A percentile compares a stretch with the other conserved stretches of the same genome.
These are phyloP conservation scores for Numenius phaeopus DNA, from an alignment of 2,797 vertebrate species.

Conservation along the genomic window DNA sequence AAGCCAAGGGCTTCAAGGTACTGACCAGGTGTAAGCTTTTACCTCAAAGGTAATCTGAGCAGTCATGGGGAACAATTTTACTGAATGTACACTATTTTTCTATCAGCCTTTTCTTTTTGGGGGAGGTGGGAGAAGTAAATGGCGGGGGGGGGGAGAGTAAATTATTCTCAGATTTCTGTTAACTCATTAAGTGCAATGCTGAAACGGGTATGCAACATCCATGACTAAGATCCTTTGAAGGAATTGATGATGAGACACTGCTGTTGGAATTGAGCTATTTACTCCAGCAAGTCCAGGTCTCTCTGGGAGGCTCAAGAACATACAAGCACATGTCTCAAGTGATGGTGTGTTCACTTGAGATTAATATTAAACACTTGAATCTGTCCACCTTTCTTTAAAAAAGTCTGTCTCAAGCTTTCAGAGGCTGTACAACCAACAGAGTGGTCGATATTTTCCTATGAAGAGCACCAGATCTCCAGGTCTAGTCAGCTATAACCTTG, in stretches of 20 bases:
- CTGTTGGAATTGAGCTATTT: background rate
- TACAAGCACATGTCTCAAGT: background rate
- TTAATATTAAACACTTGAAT: background rate
- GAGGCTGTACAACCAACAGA: background rate
- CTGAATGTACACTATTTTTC: background rate
- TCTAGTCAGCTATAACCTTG: background rate
- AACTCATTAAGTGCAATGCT: background rate
- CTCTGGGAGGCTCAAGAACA: background rate
- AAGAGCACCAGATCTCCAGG: background rate
- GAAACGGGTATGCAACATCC: background rate
- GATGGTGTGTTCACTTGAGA: background rate
- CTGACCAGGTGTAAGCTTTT: background rate
- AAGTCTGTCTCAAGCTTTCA: background rate
- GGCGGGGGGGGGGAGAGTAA: background rate
- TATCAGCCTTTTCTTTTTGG: background rate
- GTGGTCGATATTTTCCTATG: background rate
- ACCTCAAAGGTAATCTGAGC: background rate
- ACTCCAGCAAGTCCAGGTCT: background rate
- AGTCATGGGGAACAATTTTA: background rate
- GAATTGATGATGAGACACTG: background rate
- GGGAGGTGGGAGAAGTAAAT: no score
- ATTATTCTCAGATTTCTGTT: background rate
- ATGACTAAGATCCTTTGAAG: background rate
- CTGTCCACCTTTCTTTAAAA: background rate
- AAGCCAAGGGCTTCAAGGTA: background rate